Percentiles rank a stretch among this genome's conserved stretches.
Conservation (phyloP, 2,113 vertebrate genomes). For the Smithornis capensis region DNA sequence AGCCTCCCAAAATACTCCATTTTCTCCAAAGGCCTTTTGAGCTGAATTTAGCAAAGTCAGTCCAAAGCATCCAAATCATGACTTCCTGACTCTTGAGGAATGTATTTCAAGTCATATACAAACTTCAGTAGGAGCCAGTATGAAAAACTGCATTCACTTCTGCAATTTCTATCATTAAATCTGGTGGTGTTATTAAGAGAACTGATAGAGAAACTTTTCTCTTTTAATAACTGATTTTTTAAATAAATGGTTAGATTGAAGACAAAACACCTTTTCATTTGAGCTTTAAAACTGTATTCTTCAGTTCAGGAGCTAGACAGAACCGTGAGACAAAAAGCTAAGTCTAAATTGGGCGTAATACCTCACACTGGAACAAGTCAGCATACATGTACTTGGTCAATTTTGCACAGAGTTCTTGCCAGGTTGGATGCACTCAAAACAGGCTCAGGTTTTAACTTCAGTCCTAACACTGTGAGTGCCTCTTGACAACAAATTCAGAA, state of each 20-base stretch:
- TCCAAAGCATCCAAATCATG: not conserved
- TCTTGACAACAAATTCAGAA: not conserved
- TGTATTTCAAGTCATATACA: not conserved
- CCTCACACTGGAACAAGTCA: not conserved
- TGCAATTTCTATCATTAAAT: not conserved
- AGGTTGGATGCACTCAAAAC: not conserved
- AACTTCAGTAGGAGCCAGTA: not conserved
- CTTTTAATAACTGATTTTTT: not conserved
- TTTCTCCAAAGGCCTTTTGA: not conserved
- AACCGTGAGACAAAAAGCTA: not conserved
- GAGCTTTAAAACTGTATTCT: not conserved
- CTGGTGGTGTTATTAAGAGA: not conserved
- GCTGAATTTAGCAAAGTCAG: not conserved
- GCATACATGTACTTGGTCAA: not conserved
- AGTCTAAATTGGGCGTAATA: not conserved
- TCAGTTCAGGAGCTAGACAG: not conserved
- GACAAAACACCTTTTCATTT: not conserved
- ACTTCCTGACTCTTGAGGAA: not conserved
- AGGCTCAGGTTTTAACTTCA: not conserved
- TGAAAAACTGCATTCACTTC: not conserved
- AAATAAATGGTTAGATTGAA: not conserved
- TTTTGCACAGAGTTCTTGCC: not conserved
- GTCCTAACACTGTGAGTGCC: not conserved
- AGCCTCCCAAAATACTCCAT: not conserved
- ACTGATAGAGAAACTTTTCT: not conserved